Evolutionary conservation across 2,113 vertebrate genomes (phyloP), one percentile per base, ranked within the genome.

Genomic region (Mobula birostris): DNA sequence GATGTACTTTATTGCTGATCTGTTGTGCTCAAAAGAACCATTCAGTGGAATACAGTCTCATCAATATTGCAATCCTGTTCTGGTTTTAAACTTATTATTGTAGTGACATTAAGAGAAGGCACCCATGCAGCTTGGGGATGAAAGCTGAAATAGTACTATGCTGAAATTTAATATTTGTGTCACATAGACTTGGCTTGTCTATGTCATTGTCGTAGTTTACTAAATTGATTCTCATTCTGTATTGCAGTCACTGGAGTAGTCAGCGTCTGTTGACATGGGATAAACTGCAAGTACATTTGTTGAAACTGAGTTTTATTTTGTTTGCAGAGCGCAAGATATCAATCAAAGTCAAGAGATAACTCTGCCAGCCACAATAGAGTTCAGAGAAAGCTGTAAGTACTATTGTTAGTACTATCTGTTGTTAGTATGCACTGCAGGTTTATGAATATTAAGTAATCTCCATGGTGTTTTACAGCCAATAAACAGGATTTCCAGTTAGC

Each of bases 321-420:
- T 94, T 94, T 94, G 21, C 96, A 99, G 99, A 97, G 94, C 97
- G 95, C 98, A 98, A 96, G 98, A 99, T 77, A 87, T 95, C 76
- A 87, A 95, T 27, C 95, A 96, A 40, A 97, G 97, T 72, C 97
- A 97, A 0, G 99, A 99, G 94, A 94, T 98, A 95, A 97, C 97
- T 36, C 96, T 99, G 94, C 99, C 99, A 87, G 99, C 99, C 94
- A 97, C 98, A 96, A 98, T 99, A 94, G 98, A 99, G 96, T 99
- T 99, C 97, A 97, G 98, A 96, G 99, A 99, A 96, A 99, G 98
- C 94, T 98, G 99, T 99, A 95, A 99, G 99, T 98, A 95, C 63
- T 94, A 21, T 74, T 76, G 63, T 36, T 36, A 36, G 36, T 36
- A 36, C 36, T 6, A 77, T 5, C 92, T 95, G 3, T 0, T 94